Evolutionary conservation across 2,113 vertebrate genomes (phyloP).

Genomic region (Siphamia tubifer): DNA sequence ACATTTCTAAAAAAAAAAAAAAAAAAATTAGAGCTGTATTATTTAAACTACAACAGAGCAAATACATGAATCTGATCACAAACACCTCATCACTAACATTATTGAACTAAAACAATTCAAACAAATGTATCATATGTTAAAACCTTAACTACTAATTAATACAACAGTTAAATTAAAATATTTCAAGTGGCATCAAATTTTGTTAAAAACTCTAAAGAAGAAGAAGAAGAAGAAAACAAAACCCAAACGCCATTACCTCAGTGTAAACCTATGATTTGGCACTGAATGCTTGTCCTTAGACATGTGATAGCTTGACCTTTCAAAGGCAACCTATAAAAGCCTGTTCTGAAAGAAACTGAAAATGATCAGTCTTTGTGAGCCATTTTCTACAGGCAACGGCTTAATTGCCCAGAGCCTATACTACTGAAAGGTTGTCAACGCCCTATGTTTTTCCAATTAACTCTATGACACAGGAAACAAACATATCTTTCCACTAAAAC

Average conservation of each 20-base stretch:
- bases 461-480: not conserved
- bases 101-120: too few species aligned
- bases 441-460: constrained; percentile 43
- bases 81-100: too few species aligned
- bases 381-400: constrained; percentile 33
- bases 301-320: constrained; percentile 60
- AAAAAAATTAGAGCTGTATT: too few species aligned
- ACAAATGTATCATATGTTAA: too few species aligned
- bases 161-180: too few species aligned
- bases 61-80: too few species aligned
- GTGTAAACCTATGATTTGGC: not conserved
- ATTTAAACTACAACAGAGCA: too few species aligned
- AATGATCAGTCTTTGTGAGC: constrained; percentile 12
- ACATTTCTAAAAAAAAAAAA: too few species aligned
- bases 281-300: constrained; percentile 29
- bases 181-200: not conserved
- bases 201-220: too few species aligned
- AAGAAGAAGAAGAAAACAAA: too few species aligned
- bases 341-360: constrained; percentile 25
- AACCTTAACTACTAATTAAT: too few species aligned
- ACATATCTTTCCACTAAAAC: not conserved
- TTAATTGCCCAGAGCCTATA: constrained; percentile 52
- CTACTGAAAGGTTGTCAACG: constrained; percentile 44
- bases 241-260: not conserved
- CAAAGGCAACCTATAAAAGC: constrained; percentile 36